Conservation (phyloP, 2,113 vertebrate species). For the Chinchilla lanigera region DNA sequence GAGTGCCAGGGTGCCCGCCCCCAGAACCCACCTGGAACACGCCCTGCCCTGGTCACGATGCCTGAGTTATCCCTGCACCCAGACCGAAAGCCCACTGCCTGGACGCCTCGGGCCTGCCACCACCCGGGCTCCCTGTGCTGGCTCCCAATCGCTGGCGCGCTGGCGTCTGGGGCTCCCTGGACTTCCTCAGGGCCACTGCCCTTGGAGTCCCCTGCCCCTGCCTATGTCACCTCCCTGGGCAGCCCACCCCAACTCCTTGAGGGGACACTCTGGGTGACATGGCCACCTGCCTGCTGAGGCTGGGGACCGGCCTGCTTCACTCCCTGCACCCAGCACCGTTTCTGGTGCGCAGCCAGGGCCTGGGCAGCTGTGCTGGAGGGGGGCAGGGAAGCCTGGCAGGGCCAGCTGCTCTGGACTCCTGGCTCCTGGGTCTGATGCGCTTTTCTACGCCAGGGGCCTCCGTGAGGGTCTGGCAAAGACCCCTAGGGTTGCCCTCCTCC, state of each 20-base stretch:
- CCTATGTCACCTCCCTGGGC: background rate
- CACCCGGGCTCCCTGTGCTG: accelerated
- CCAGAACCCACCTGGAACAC: background rate
- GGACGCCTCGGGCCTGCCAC: accelerated
- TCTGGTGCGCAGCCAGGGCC: background rate
- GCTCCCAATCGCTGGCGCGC: accelerated
- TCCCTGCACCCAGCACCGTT: background rate
- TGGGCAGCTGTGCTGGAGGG: background rate
- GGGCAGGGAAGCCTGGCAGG: too few relatives aligned
- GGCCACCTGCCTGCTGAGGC: background rate
- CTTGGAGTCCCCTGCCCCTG: background rate
- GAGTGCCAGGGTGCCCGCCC: accelerated
- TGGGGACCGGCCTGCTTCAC: too few relatives aligned
- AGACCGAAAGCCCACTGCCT: background rate
- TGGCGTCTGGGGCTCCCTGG: background rate
- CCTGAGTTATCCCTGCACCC: background rate
- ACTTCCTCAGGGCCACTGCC: background rate
- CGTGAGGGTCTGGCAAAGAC: background rate
- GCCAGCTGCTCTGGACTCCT: background rate
- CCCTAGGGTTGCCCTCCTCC: background rate
- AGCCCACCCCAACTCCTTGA: background rate
- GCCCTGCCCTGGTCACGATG: background rate
- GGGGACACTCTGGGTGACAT: background rate
- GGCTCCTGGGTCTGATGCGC: background rate
- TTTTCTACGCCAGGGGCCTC: too few relatives aligned